Base-by-base conservation (phyloP, 2,797 vertebrate genomes). In the Taeniopygia guttata region DNA sequence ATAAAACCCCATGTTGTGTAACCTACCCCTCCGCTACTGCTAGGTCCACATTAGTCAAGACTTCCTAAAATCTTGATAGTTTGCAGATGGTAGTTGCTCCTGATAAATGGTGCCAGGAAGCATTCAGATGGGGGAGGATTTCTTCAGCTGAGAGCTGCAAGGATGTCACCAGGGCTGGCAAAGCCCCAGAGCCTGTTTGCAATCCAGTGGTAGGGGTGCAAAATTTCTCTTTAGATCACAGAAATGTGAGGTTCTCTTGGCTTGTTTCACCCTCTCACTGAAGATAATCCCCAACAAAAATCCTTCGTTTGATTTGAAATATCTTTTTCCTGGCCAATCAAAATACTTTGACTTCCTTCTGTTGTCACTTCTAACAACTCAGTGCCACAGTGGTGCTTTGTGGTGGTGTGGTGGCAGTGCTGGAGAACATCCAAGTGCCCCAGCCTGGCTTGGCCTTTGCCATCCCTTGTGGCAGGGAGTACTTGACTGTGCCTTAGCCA, bases 31-130 rank as follows among this genome's bases (percentile, higher is more conserved):
- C 70, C 34, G 6, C 63, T 83, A n/a, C 55, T 48, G 40, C 56
- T 67, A 34, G 16, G 49, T 70, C 56, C 42, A 70, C 45, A 93
- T 54, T 36, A 89, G 54, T 42, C 27, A 46, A 54, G 54, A 18
- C 38, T 93, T 69, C 51, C 60, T 81, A 70, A 85, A 87, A 30
- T 43, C 85, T 72, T 49, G 11, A 0, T 4, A 63, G 34, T 26
- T 69, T 87, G 56, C 87, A 93, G 81, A 74, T 83, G 58, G 82
- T 69, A n/a, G 30, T 68, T 87, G 66, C 49, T 94, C n/a, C 85
- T 87, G 62, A 56, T 52, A 51, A 67, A 40, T 7, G 30, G 43
- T 91, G 82, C 84, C 72, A 85, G 72, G 60, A 91, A 78, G 25
- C 58, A 49, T 64, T 51, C 0, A 0, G 54, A 34, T 42, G 46